These are phyloP conservation scores for Pomatorhinus ruficollis DNA, from an alignment of 2,113 vertebrate genomes.

Conservation along the genomic window DNA sequence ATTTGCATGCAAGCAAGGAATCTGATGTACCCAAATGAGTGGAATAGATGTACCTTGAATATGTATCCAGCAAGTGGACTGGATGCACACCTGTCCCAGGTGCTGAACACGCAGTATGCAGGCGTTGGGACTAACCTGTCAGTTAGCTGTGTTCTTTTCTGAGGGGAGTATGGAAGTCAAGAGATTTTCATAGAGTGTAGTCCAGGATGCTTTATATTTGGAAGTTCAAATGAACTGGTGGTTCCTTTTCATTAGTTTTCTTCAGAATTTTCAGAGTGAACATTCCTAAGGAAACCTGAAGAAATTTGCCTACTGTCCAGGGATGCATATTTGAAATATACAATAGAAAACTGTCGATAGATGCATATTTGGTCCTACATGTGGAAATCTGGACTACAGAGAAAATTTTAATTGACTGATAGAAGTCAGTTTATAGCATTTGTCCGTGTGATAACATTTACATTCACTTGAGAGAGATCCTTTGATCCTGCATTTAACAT, in stretches of 20 bases:
- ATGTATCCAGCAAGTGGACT: not conserved
- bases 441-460: not conserved
- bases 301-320: accelerated
- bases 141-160: not conserved
- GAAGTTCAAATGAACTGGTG: not conserved
- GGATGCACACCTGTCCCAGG: accelerated
- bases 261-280: not conserved
- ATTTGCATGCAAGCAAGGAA: not conserved
- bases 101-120: not conserved
- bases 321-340: not conserved
- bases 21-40: not conserved
- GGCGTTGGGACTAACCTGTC: not conserved
- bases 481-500: not conserved
- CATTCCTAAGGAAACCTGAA: not conserved
- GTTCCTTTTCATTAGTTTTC: not conserved
- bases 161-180: not conserved
- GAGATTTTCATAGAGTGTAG: not conserved
- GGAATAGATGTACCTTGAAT: not conserved
- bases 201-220: not conserved
- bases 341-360: not conserved
- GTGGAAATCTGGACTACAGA: not conserved
- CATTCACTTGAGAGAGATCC: not conserved
- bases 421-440: not conserved
- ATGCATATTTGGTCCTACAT: not conserved
- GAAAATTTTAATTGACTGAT: not conserved